These are phyloP conservation scores for Drosophila equinoxialis DNA, from an alignment of 1,140 invertebrate genomes.

Conservation along the genomic window DNA sequence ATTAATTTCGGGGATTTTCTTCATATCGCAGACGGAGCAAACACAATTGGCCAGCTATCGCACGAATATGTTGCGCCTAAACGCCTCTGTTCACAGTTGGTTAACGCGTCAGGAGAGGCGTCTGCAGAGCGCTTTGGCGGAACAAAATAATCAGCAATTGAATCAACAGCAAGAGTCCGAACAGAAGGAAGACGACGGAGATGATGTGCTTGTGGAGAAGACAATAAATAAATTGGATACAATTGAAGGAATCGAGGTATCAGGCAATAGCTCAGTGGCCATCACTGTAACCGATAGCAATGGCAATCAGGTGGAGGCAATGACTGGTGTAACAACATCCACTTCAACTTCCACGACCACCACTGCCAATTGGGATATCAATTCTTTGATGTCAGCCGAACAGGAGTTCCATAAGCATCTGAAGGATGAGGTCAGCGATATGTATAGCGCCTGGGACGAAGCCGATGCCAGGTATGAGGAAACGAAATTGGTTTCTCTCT, in stretches of 20 bases:
- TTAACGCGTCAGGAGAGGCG: constrained; percentile 85
- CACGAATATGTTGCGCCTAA: constrained; percentile 88
- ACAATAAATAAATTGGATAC: background rate
- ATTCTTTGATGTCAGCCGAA: constrained; percentile 75
- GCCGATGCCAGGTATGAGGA: constrained; percentile 88
- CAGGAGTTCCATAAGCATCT: constrained; percentile 84
- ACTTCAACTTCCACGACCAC: constrained; percentile 60
- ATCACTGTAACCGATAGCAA: constrained; percentile 73
- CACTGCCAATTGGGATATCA: constrained; percentile 79
- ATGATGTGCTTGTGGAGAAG: background rate
- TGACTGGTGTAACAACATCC: constrained; percentile 32
- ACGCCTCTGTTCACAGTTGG: constrained; percentile 89
- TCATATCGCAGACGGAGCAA: constrained; percentile 85
- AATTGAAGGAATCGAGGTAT: background rate
- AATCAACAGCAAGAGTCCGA: constrained; percentile 58
- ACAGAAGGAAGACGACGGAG: constrained; percentile 26
- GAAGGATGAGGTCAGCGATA: constrained; percentile 89
- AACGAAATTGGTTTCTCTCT: too few relatives aligned
- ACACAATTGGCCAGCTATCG: constrained; percentile 88
- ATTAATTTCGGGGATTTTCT: constrained; percentile 9
- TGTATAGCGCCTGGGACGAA: constrained; percentile 91
- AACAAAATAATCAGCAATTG: constrained; percentile 46
- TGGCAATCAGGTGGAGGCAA: constrained; percentile 68
- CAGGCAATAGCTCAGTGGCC: constrained; percentile 35
- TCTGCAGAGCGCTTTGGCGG: constrained; percentile 67